phyloP scores from a whole-genome alignment of 2,888 invertebrate species.

The Pollenia angustigena region DNA sequence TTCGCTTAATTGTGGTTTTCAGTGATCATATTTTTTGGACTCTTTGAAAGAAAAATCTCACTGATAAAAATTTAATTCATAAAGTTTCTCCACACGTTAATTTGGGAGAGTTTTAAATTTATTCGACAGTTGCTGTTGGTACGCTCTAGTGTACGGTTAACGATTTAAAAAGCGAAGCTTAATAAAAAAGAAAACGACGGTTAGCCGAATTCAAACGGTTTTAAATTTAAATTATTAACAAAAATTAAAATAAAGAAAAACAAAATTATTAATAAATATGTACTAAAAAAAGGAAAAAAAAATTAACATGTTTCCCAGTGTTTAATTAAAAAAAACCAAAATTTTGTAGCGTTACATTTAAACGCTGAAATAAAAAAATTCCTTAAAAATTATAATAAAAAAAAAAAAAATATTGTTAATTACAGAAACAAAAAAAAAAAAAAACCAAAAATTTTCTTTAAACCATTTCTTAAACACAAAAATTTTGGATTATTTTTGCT shows the following conservation, averaged over 20 bases:
- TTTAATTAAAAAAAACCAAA: background rate
- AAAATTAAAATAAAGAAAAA: background rate
- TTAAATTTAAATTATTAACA: constrained; percentile 21
- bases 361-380: constrained; percentile 3
- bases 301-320: constrained; percentile 10
- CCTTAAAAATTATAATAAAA: background rate
- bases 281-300: constrained; percentile 7
- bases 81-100: constrained; percentile 50
- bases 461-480: background rate
- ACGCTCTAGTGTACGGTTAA: constrained; percentile 68
- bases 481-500: constrained; percentile 42
- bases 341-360: background rate
- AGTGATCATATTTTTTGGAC: constrained; percentile 20
- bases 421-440: background rate
- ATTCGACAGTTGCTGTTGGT: constrained; percentile 70
- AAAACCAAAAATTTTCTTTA: background rate
- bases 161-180: constrained; percentile 38
- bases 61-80: constrained; percentile 13
- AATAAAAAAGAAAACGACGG: constrained; percentile 19
- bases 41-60: constrained; percentile 13
- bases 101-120: constrained; percentile 53
- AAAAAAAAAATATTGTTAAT: constrained; percentile 9
- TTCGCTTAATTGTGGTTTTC: constrained; percentile 18
- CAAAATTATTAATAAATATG: constrained; percentile 15
- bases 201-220: constrained; percentile 9